Conservation (phyloP, 2,797 vertebrate genomes). For the Micromesistius poutassou region DNA sequence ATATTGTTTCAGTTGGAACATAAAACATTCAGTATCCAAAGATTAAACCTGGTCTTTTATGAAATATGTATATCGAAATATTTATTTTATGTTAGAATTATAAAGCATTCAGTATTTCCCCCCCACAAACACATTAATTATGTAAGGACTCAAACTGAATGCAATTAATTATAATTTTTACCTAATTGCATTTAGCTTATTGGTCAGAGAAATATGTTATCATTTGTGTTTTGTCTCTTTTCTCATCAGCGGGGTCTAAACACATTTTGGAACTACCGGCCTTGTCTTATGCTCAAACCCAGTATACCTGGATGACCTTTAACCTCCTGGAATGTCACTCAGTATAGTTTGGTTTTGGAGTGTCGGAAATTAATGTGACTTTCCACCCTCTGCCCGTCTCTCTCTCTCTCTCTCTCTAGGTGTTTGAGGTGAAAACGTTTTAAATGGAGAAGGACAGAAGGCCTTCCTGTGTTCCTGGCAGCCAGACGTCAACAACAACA, state of each 20-base stretch:
- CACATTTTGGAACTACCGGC: neutral
- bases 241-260: neutral
- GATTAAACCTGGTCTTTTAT: neutral
- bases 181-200: neutral
- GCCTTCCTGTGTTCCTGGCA: slow-evolving; percentile 49
- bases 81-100: neutral
- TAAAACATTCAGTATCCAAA: neutral
- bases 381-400: neutral
- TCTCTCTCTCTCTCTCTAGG: slow-evolving; percentile 34
- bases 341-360: neutral
- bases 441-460: slow-evolving; percentile 68
- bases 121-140: no score
- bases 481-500: slow-evolving; percentile 47
- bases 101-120: neutral
- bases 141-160: no score
- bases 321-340: neutral
- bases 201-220: neutral
- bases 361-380: neutral
- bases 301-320: neutral
- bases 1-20: no score
- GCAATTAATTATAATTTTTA: no score
- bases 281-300: neutral
- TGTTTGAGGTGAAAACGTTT: slow-evolving; percentile 40
- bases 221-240: no score
- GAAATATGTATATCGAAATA: neutral